Evolutionary conservation across 2,113 vertebrate genomes (phyloP).

Genomic region (Gymnocephalus cernua): DNA sequence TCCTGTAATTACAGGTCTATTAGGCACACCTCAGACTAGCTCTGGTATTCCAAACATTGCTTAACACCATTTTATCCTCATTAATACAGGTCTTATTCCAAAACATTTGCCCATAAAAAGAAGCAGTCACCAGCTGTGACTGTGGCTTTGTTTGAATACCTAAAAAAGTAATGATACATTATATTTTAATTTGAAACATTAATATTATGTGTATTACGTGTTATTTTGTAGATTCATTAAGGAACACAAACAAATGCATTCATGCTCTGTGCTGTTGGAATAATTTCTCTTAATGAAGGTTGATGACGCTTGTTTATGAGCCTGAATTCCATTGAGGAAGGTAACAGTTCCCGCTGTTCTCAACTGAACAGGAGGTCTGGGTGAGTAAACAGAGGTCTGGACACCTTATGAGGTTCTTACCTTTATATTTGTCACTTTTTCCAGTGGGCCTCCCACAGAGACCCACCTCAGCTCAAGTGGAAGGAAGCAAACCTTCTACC

Average conservation of each 20-base stretch:
- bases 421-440: slow-evolving; percentile 79
- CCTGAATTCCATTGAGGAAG: slow-evolving; percentile 66
- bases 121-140: neutral
- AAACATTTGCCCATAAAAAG: slow-evolving; percentile 31
- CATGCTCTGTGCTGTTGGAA: slow-evolving; percentile 23
- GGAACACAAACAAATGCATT: neutral
- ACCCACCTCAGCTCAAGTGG: slow-evolving; percentile 48
- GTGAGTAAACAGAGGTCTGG: slow-evolving; percentile 44
- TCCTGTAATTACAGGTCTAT: slow-evolving; percentile 46
- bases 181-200: slow-evolving; percentile 4
- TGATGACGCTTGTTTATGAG: slow-evolving; percentile 70
- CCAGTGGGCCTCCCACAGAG: slow-evolving; percentile 74
- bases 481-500: slow-evolving; percentile 43
- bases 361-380: slow-evolving; percentile 57
- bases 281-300: slow-evolving; percentile 46
- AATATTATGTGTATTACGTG: neutral
- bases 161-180: neutral
- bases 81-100: slow-evolving; percentile 31
- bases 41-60: slow-evolving; percentile 27
- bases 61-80: slow-evolving; percentile 43
- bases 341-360: slow-evolving; percentile 67
- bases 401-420: slow-evolving; percentile 66
- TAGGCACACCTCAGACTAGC: slow-evolving; percentile 28
- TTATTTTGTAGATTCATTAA: slow-evolving; percentile 4
- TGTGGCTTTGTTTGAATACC: slow-evolving; percentile 15